Percentiles rank a stretch among this genome's conserved stretches.
Conservation (phyloP, 2,113 vertebrate genomes). For the Chroicocephalus ridibundus region DNA sequence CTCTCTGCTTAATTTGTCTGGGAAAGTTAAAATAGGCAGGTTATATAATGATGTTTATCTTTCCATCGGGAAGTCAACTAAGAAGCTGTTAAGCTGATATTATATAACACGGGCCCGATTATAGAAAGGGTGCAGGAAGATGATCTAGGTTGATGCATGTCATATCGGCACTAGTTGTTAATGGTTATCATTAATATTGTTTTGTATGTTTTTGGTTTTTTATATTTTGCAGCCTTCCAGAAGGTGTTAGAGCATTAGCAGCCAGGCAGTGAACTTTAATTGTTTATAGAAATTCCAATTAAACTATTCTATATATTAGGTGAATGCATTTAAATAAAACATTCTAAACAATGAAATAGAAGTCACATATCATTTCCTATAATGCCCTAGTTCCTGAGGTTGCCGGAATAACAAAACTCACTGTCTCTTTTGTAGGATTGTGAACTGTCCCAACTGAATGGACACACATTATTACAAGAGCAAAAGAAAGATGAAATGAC, state of each 20-base stretch:
- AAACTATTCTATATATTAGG: not conserved
- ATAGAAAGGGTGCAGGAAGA: constrained; percentile 55
- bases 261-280: not conserved
- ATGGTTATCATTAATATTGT: not conserved
- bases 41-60: constrained; percentile 67
- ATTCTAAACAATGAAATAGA: not conserved
- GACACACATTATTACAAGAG: not conserved
- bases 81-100: constrained; percentile 59
- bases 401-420: not conserved
- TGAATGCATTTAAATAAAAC: not conserved
- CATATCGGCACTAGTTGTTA: not conserved
- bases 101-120: constrained; percentile 39
- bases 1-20: constrained; percentile 28
- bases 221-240: not conserved
- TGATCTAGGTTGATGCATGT: not conserved
- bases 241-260: not conserved
- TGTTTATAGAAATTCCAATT: not conserved
- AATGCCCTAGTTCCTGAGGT: not conserved
- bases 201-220: not conserved
- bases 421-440: not conserved
- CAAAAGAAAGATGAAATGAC: constrained; percentile 1
- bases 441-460: not conserved
- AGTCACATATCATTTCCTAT: not conserved
- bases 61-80: constrained; percentile 61
- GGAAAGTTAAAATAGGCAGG: constrained; percentile 46